Base-by-base conservation (phyloP, 2,888 invertebrate genomes). In the Limnephilus marmoratus region DNA sequence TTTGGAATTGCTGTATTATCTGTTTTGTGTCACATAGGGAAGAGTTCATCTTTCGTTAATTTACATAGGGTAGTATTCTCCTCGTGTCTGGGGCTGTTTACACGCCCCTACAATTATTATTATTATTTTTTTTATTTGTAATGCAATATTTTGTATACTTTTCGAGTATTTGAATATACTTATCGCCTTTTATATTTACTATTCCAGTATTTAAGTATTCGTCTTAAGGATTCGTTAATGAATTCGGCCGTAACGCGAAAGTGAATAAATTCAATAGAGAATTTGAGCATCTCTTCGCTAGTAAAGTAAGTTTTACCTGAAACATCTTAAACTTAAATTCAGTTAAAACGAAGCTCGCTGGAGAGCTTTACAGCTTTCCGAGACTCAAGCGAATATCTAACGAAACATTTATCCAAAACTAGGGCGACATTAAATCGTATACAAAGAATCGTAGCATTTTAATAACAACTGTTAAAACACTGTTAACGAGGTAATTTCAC, bases 251-350 rank as follows among this genome's bases (percentile, higher is more conserved):
- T 68, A 68, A n/a, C 68, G 68, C 68, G 9, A n/a, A 68, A n/a
- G 68, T 68, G 68, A 68, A 68, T 68, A 68, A 68, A 68, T 68
- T 68, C 68, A 68, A 68, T 68, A 7, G 68, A 68, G 68, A 68
- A 68, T 68, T 68, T 68, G 24, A 68, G 68, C 68, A 68, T 68
- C 68, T 68, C 68, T 68, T 68, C 24, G 68, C 68, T 4, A 24
- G 68, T 68, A 68, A 68, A 68, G 68, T n/a, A 68, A 68, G 68
- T 68, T 68, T 68, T 68, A 68, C 68, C 68, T 68, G 68, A 68
- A 68, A 68, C 68, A 68, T 68, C 68, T 68, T 68, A 68, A 68
- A 68, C 68, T 68, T 68, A 68, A 68, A 68, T 68, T 68, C 68
- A 68, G 68, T 68, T 68, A 68, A 68, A 68, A 68, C 68, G 68